These are phyloP conservation scores for Neodontobutis hainanensis DNA, from an alignment of 2,113 vertebrate species.

Conservation along the genomic window DNA sequence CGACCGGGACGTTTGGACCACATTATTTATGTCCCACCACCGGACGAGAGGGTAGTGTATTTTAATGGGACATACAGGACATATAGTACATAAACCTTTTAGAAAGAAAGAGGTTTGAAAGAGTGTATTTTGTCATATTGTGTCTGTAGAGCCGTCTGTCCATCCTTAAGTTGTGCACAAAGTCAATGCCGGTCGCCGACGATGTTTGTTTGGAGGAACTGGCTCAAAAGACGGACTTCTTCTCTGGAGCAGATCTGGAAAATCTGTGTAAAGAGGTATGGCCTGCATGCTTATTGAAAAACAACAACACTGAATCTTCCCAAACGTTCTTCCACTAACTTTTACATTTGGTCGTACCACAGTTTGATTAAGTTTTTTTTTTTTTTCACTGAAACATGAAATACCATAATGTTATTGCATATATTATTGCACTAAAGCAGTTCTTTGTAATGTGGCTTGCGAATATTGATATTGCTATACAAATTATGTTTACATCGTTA, in stretches of 20 bases:
- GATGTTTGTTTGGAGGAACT: slow-evolving; percentile 85
- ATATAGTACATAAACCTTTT: no score
- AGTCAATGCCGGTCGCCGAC: slow-evolving; percentile 78
- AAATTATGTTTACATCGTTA: no score
- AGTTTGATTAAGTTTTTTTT: no score
- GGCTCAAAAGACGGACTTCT: slow-evolving; percentile 80
- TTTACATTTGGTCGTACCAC: no score
- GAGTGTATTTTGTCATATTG: background rate
- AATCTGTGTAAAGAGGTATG: slow-evolving; percentile 94
- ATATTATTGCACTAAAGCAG: no score
- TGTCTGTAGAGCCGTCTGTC: slow-evolving; percentile 83
- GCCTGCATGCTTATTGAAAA: no score
- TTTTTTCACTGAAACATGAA: no score
- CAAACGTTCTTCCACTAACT: background rate
- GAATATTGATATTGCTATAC: no score
- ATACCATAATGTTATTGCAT: no score
- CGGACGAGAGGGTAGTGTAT: slow-evolving; percentile 83
- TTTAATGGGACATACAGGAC: background rate
- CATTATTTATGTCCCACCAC: slow-evolving; percentile 90
- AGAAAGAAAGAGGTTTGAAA: background rate
- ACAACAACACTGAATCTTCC: background rate
- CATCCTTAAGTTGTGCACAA: slow-evolving; percentile 84
- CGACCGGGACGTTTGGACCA: slow-evolving; percentile 93
- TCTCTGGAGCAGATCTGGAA: slow-evolving; percentile 92
- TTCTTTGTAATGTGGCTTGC: no score